Conservation (phyloP, 92 coral and sea anemone species). For the Scolanthus callimorphus region DNA sequence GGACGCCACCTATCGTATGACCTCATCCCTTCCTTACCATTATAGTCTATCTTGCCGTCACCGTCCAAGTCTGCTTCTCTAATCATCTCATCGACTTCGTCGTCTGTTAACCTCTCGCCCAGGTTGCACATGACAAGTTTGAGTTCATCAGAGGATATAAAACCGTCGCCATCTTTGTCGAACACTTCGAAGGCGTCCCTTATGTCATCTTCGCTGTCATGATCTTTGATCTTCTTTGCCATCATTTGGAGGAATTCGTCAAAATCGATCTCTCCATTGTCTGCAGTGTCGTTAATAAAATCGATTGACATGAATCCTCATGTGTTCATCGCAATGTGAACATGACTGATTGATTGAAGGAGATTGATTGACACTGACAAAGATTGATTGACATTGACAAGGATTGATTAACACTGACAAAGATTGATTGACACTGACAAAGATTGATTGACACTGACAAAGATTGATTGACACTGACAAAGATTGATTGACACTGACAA, state of each 20-base stretch:
- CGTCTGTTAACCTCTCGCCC: constrained; percentile 87
- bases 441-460: no score
- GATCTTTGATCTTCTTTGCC: constrained; percentile 69
- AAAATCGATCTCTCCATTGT: constrained; percentile 91
- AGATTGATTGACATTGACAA: no score
- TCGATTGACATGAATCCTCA: no score
- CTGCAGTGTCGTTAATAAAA: no score
- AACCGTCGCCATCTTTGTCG: constrained; percentile 80
- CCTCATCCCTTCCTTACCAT: constrained; percentile 58
- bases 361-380: no score
- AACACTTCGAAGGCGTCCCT: constrained; percentile 84
- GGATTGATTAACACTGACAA: no score
- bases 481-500: no score
- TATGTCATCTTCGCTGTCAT: constrained; percentile 79
- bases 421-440: no score
- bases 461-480: no score
- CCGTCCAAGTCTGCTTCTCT: constrained; percentile 90
- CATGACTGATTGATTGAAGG: no score
- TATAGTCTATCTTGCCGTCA: constrained; percentile 77
- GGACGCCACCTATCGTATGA: no score
- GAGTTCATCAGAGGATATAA: constrained; percentile 79
- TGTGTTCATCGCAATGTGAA: no score
- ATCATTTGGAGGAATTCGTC: constrained; percentile 87
- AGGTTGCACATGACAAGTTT: constrained; percentile 75
- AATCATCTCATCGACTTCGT: constrained; percentile 91